These are phyloP conservation scores for Tiliqua scincoides DNA, from an alignment of 2,113 vertebrate genomes.

Conservation along the genomic window DNA sequence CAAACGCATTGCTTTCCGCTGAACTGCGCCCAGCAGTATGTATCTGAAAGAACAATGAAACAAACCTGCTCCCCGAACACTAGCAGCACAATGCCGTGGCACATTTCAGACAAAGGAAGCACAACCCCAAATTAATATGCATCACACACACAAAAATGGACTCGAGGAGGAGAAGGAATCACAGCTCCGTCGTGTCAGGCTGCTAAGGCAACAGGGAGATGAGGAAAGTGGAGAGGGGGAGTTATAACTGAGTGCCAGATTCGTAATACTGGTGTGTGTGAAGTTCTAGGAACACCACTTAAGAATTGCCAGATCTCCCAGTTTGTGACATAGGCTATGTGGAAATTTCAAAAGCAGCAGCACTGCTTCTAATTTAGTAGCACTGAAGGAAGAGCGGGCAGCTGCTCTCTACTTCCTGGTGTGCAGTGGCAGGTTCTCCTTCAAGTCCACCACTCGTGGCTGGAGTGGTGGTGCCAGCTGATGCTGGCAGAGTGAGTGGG, in stretches of 20 bases:
- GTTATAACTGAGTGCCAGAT: slow-evolving; percentile 26
- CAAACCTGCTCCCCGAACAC: slow-evolving; percentile 79
- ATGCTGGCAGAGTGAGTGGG: too few relatives aligned
- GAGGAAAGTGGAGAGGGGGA: neutral
- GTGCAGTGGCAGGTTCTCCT: too few relatives aligned
- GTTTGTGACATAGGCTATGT: too few relatives aligned
- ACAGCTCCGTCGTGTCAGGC: slow-evolving; percentile 63
- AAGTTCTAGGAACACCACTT: too few relatives aligned
- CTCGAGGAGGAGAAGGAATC: slow-evolving; percentile 18
- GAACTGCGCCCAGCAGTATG: slow-evolving; percentile 77
- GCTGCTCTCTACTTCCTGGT: too few relatives aligned
- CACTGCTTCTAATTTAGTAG: too few relatives aligned
- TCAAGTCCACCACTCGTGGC: too few relatives aligned
- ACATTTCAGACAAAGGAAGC: slow-evolving; percentile 78
- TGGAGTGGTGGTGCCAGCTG: too few relatives aligned
- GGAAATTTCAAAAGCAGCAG: too few relatives aligned
- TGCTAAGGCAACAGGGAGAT: slow-evolving; percentile 26
- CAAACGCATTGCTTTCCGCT: slow-evolving; percentile 74
- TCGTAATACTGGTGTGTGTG: too few relatives aligned
- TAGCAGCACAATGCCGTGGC: slow-evolving; percentile 78
- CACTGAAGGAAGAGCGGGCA: too few relatives aligned
- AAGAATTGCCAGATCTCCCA: too few relatives aligned
- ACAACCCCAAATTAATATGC: slow-evolving; percentile 81
- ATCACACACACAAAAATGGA: slow-evolving; percentile 84
- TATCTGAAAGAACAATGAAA: slow-evolving; percentile 86